phyloP scores from a whole-genome alignment of 2,113 vertebrate genomes.

The Gobiocypris rarus region DNA sequence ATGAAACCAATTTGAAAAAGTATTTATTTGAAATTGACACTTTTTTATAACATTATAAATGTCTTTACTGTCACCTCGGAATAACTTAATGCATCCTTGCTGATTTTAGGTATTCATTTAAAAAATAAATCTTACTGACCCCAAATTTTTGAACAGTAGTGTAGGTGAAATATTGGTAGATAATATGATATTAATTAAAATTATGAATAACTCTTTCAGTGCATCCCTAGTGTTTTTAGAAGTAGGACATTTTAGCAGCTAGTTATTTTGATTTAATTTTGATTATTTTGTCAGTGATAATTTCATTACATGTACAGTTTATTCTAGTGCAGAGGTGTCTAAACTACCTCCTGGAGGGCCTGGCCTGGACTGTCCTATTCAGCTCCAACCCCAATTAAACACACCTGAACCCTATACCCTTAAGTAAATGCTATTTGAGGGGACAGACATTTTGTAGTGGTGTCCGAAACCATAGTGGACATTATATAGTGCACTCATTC shows the following conservation, averaged over 20 bases:
- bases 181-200: not conserved
- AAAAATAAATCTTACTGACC: not conserved
- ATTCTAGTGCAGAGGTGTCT: not conserved
- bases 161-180: not conserved
- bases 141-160: not conserved
- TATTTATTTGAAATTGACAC: no score
- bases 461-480: no score
- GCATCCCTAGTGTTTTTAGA: slow-evolving; percentile 4
- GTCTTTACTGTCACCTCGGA: not conserved
- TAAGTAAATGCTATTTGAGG: no score
- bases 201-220: not conserved
- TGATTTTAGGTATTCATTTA: not conserved
- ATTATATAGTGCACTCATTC: no score
- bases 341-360: no score
- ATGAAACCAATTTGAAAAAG: not conserved
- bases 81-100: not conserved
- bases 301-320: not conserved
- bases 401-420: no score
- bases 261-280: not conserved
- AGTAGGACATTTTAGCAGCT: not conserved
- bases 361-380: no score
- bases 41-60: not conserved
- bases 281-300: not conserved
- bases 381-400: no score
- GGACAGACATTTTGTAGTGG: no score